Conservation (phyloP, 1,140 invertebrate genomes). For the Drosophila virilis region DNA sequence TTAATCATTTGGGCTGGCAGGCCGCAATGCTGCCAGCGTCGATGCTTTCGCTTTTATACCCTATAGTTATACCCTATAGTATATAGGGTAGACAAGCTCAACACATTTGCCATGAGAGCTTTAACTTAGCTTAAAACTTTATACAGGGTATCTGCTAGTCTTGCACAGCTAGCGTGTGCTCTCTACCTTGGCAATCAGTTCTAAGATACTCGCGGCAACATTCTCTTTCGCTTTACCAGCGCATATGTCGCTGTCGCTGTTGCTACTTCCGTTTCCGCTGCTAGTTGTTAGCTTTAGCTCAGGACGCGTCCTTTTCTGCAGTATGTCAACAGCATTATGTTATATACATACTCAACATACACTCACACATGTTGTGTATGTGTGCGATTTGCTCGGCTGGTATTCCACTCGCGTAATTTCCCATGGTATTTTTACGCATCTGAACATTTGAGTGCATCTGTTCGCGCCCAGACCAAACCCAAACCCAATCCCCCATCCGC, state of each 20-base stretch:
- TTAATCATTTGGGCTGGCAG: slow-evolving; percentile 79
- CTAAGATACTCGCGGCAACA: slow-evolving; percentile 24
- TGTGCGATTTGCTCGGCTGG: slow-evolving; percentile 28
- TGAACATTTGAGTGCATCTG: slow-evolving; percentile 66
- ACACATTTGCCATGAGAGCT: neutral
- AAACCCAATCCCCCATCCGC: neutral
- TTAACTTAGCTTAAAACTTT: neutral
- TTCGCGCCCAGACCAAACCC: slow-evolving; percentile 2
- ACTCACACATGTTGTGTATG: slow-evolving; percentile 21
- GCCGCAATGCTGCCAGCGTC: slow-evolving; percentile 31
- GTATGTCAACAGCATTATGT: slow-evolving; percentile 78
- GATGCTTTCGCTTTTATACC: slow-evolving; percentile 18
- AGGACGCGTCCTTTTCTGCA: slow-evolving; percentile 17
- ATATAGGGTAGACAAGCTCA: neutral
- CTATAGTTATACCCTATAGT: neutral
- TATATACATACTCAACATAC: slow-evolving; percentile 41
- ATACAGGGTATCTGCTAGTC: neutral
- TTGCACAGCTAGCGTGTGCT: neutral
- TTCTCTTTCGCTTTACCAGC: slow-evolving; percentile 29
- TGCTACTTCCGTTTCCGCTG: slow-evolving; percentile 75
- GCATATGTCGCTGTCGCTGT: slow-evolving; percentile 61
- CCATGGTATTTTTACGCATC: slow-evolving; percentile 66
- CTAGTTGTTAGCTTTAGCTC: slow-evolving; percentile 62
- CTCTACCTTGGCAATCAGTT: slow-evolving; percentile 65
- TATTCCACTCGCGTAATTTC: slow-evolving; percentile 80